These are phyloP conservation scores for Phrynosoma platyrhinos DNA, from an alignment of 2,113 vertebrate genomes.

Conservation along the genomic window DNA sequence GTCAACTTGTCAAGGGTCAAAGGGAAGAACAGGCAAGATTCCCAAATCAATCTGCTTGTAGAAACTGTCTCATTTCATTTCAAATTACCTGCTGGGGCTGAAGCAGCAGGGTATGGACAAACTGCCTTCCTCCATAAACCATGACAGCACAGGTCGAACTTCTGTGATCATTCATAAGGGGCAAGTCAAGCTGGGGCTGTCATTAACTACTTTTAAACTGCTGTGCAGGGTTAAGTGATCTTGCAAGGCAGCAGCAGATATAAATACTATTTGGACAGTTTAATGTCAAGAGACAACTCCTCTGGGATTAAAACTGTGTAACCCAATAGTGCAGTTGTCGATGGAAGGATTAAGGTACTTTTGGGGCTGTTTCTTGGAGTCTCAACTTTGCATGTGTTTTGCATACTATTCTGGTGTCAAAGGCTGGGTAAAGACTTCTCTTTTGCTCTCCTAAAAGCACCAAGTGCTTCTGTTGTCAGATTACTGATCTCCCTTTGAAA, in stretches of 20 bases:
- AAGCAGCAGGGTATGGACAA: conserved; percentile 81
- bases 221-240: conserved; percentile 86
- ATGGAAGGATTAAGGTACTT: conserved; percentile 83
- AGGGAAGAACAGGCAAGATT: conserved; percentile 87
- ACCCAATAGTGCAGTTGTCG: conserved; percentile 82
- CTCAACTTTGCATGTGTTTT: conserved; percentile 35
- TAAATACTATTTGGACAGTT: conserved; percentile 98
- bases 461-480: background rate
- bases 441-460: background rate
- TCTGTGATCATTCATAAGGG: conserved; percentile 87
- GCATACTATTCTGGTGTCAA: conserved; percentile 32
- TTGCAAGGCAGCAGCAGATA: conserved; percentile 81
- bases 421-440: background rate
- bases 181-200: conserved; percentile 77
- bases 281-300: conserved; percentile 94
- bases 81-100: conserved; percentile 86
- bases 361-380: conserved; percentile 48
- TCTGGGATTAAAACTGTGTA: conserved; percentile 93
- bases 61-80: conserved; percentile 91
- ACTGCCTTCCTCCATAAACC: conserved; percentile 88
- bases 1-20: conserved; percentile 91
- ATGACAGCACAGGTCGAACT: conserved; percentile 86
- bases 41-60: conserved; percentile 93
- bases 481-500: background rate
- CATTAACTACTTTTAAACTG: conserved; percentile 94